Evolutionary conservation across 2,888 invertebrate genomes (phyloP).

Genomic region (Eupeodes latifasciatus): DNA sequence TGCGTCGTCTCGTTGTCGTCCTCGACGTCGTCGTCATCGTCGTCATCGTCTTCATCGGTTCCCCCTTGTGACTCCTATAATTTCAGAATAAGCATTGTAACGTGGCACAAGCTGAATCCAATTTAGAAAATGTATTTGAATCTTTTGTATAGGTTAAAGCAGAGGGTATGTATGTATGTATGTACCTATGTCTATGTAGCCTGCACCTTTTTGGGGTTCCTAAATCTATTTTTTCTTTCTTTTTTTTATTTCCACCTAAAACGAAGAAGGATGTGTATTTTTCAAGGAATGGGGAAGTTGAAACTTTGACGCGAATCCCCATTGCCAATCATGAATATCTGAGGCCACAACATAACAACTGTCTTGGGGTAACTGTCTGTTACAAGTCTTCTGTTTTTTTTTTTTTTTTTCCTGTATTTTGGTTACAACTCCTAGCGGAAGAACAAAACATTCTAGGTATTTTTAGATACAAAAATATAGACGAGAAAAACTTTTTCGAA

Average conservation of each 20-base stretch:
- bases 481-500: conserved; percentile 49
- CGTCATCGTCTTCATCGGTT: conserved; percentile 5
- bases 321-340: conserved; percentile 75
- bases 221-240: conserved; percentile 4
- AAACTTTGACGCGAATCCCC: conserved; percentile 71
- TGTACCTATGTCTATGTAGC: not conserved
- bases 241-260: not conserved
- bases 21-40: not conserved
- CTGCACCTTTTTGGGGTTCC: conserved; percentile 19
- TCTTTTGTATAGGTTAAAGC: not conserved
- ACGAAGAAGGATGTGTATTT: conserved; percentile 30
- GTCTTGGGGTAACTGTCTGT: conserved; percentile 72
- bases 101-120: conserved; percentile 71
- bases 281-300: not conserved
- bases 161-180: not conserved
- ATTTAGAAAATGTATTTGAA: conserved; percentile 74
- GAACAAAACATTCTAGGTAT: conserved; percentile 15
- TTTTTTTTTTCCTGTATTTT: conserved; percentile 17
- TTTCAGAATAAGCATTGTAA: conserved; percentile 69
- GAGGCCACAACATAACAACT: conserved; percentile 73
- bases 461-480: not conserved
- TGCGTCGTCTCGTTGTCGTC: conserved; percentile 11
- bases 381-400: conserved; percentile 39
- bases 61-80: conserved; percentile 63
- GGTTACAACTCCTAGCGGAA: conserved; percentile 21